phyloP scores from a whole-genome alignment of 2,113 vertebrate species.

The Asarcornis scutulata region DNA sequence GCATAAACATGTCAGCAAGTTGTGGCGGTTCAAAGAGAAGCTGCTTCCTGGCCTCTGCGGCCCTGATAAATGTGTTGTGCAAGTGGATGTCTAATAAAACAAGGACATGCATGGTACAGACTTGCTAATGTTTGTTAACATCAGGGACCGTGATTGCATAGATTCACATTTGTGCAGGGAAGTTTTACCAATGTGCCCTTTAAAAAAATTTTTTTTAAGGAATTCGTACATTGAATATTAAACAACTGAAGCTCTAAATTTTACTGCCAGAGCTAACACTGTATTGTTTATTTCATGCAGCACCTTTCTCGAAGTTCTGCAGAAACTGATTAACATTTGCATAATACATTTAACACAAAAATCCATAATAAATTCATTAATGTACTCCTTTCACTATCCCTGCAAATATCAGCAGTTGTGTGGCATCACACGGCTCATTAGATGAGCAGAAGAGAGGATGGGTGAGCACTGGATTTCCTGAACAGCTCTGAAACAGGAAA shows the following conservation, averaged over 20 bases:
- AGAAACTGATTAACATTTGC: conserved; percentile 69
- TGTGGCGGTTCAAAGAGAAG: conserved; percentile 27
- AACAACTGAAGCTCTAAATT: conserved; percentile 45
- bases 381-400: conserved; percentile 36
- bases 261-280: not conserved
- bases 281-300: conserved; percentile 59
- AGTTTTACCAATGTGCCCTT: conserved; percentile 62
- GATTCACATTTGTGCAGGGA: conserved; percentile 44
- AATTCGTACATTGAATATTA: conserved; percentile 61
- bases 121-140: conserved; percentile 72
- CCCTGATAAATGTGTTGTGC: not conserved
- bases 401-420: conserved; percentile 33
- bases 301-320: conserved; percentile 48
- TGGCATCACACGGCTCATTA: conserved; percentile 43
- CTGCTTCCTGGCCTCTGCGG: not conserved
- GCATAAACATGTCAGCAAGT: not conserved
- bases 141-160: not conserved
- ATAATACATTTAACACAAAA: conserved; percentile 66
- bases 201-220: conserved; percentile 24
- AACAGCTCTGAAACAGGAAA: not conserved
- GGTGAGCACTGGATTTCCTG: not conserved
- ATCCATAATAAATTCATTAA: conserved; percentile 65
- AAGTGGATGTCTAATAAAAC: not conserved
- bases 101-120: not conserved
- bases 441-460: not conserved